Evolutionary conservation across 23 tunicate species (phyloP).

Genomic region (Pegea sp.): DNA sequence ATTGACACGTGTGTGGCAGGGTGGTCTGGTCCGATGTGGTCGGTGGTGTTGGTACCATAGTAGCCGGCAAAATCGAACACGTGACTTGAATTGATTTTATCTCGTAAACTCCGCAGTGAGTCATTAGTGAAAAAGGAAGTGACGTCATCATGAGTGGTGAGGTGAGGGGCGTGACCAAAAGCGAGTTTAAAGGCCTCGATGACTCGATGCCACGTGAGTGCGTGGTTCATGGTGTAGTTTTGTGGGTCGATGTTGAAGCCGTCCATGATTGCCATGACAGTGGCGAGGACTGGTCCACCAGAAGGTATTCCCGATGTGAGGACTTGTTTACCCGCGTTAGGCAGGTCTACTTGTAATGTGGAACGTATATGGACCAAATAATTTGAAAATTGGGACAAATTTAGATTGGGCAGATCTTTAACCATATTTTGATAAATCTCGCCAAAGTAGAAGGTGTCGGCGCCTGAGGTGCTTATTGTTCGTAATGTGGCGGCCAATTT

Average conservation of each 20-base stretch:
- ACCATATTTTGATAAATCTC: constrained; percentile 16
- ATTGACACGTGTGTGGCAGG: constrained; percentile 47
- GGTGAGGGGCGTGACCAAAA: constrained; percentile 15
- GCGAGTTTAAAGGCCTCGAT: constrained; percentile 66
- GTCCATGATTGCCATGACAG: constrained; percentile 49
- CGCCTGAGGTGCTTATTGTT: constrained; percentile 18
- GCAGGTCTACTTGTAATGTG: constrained; percentile 15
- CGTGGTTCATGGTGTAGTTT: constrained; percentile 3
- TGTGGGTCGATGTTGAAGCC: constrained; percentile 9
- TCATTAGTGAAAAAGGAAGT: constrained; percentile 6
- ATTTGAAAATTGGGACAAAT: constrained; percentile 2
- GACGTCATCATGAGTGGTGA: constrained; percentile 20
- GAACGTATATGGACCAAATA: constrained; percentile 20
- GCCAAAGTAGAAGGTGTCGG: constrained; percentile 19
- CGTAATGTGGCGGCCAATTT: constrained; percentile 33
- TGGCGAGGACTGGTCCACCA: constrained; percentile 57
- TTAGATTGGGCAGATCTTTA: constrained; percentile 8
- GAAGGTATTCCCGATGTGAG: constrained; percentile 52
- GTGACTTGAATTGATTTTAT: constrained; percentile 17
- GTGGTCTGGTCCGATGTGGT: not conserved
- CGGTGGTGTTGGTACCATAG: constrained; percentile 19
- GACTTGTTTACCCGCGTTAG: constrained; percentile 10
- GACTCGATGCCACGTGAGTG: constrained; percentile 60
- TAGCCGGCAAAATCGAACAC: constrained; percentile 37
- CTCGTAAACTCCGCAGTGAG: not conserved